phyloP scores from a whole-genome alignment of 2,888 invertebrate genomes.

The Hydropsyche betteni region DNA sequence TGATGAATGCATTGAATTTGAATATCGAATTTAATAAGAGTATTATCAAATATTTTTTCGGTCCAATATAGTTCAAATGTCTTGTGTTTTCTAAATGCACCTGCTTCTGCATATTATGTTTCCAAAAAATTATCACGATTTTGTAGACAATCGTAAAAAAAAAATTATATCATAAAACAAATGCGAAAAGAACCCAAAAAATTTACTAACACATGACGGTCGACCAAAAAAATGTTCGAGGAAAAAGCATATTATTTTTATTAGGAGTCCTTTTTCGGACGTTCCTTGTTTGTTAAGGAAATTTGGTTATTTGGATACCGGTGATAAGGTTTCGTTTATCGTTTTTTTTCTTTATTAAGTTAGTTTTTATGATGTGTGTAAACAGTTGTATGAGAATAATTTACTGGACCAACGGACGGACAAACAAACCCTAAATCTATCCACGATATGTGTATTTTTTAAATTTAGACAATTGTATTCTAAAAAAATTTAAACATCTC shows the following conservation, averaged over 20 bases:
- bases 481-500: no score
- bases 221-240: not conserved
- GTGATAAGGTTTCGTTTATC: conserved; percentile 24
- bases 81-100: not conserved
- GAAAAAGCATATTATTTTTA: not conserved
- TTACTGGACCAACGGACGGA: conserved; percentile 17
- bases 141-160: conserved; percentile 3
- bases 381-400: conserved; percentile 8
- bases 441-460: not conserved
- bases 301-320: conserved; percentile 16
- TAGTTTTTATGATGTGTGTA: conserved; percentile 9
- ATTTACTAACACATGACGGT: conserved; percentile 14
- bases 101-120: conserved; percentile 30
- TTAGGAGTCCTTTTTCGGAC: not conserved
- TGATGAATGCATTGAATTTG: no score
- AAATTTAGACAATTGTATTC: no score
- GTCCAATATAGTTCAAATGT: no score
- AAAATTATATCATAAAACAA: conserved; percentile 46
- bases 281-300: conserved; percentile 20
- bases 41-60: no score
- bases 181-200: conserved; percentile 45
- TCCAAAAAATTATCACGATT: conserved; percentile 43
- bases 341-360: not conserved
- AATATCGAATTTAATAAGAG: no score
- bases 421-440: conserved; percentile 22